Conservation (phyloP, 2,888 invertebrate species). For the Monopis laevigella region DNA sequence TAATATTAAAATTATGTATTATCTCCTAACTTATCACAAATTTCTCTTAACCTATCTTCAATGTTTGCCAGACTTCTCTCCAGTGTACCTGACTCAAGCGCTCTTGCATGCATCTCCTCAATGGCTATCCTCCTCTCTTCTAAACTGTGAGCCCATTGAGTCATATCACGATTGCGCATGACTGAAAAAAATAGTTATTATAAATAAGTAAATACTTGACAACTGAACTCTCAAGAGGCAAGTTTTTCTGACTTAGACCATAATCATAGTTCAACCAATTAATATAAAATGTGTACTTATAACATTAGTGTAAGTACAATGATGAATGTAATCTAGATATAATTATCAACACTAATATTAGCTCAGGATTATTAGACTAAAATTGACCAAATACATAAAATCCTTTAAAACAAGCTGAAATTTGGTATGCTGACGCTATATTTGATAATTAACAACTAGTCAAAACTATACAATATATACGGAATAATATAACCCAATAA, state of each 20-base stretch:
- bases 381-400: too few relatives aligned
- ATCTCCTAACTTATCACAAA: background rate
- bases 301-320: background rate
- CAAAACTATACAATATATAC: too few relatives aligned
- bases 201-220: background rate
- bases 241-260: background rate
- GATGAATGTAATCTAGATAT: background rate
- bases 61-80: background rate
- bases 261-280: background rate
- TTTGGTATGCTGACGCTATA: too few relatives aligned
- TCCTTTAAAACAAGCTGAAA: too few relatives aligned
- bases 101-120: slow-evolving; percentile 4
- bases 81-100: slow-evolving; percentile 6
- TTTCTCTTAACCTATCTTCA: background rate
- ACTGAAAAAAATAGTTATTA: background rate
- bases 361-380: too few relatives aligned
- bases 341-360: background rate
- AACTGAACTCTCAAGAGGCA: background rate
- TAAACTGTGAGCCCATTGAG: slow-evolving; percentile 11
- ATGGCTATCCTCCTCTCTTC: slow-evolving; percentile 10
- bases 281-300: background rate
- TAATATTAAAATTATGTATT: background rate
- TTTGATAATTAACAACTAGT: too few relatives aligned
- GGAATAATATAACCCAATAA: too few relatives aligned
- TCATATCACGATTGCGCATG: slow-evolving; percentile 9